Evolutionary conservation across 2,113 vertebrate genomes (phyloP).

Genomic region (Nematolebias whitei): DNA sequence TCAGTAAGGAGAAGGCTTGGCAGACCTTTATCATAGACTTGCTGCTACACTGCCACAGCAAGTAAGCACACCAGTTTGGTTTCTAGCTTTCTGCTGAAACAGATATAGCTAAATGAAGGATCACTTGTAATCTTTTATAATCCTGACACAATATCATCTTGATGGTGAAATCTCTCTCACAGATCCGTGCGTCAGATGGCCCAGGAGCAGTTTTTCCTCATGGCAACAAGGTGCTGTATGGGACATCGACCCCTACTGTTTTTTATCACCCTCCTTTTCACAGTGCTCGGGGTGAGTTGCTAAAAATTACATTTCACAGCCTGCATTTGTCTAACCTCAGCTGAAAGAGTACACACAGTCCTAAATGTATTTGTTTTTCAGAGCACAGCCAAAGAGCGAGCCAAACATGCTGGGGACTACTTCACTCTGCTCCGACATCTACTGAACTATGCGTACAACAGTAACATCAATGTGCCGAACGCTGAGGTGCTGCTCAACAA

Average conservation of each 20-base stretch:
- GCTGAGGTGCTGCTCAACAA: conserved; percentile 99
- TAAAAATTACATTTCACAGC: background rate
- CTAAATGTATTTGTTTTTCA: conserved; percentile 52
- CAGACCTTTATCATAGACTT: conserved; percentile 98
- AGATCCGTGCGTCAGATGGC: conserved; percentile 98
- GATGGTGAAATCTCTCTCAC: conserved; percentile 16
- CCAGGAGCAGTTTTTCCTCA: conserved; percentile 98
- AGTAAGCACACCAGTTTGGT: conserved; percentile 80
- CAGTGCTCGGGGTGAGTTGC: conserved; percentile 86
- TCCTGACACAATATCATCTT: background rate
- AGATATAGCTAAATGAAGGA: background rate
- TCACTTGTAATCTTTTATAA: background rate
- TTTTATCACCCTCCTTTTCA: conserved; percentile 98
- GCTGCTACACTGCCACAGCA: conserved; percentile 98
- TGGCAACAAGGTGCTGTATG: conserved; percentile 99
- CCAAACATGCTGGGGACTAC: conserved; percentile 97
- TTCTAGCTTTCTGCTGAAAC: background rate
- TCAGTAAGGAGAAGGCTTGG: conserved; percentile 99
- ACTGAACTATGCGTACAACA: conserved; percentile 98
- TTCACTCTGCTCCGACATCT: conserved; percentile 95
- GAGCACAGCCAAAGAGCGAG: conserved; percentile 97
- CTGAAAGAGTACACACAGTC: background rate
- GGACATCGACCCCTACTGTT: conserved; percentile 97
- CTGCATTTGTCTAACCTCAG: background rate
- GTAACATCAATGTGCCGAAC: conserved; percentile 98